Evolutionary conservation across 2,797 vertebrate genomes (phyloP).

Genomic region (Sebastes cheni): DNA sequence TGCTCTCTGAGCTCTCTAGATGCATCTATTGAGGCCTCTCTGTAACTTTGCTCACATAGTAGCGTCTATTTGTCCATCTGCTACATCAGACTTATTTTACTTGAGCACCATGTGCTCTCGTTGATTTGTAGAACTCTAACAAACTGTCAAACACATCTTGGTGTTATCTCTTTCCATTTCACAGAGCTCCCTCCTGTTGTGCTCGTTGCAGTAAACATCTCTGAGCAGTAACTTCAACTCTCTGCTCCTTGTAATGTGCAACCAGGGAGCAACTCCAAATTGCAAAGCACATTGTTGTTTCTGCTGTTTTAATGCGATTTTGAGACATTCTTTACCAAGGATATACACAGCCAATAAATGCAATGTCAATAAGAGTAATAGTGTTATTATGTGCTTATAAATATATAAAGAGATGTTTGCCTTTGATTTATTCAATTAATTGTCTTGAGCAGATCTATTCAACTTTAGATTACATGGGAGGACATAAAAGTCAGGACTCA

Average conservation of each 20-base stretch:
- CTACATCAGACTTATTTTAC: constrained; percentile 49
- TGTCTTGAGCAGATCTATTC: constrained; percentile 51
- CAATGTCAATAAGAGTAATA: constrained; percentile 77
- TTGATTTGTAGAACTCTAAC: constrained; percentile 62
- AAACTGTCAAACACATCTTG: constrained; percentile 61
- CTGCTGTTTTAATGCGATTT: constrained; percentile 57
- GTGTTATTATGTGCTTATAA: constrained; percentile 80
- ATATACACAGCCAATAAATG: constrained; percentile 76
- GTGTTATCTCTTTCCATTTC: constrained; percentile 62
- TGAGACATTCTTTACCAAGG: constrained; percentile 54
- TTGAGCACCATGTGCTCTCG: constrained; percentile 35
- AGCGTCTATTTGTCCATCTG: constrained; percentile 27
- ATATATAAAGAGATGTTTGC: constrained; percentile 79
- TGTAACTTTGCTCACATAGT: constrained; percentile 7
- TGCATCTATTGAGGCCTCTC: not conserved
- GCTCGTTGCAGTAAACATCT: constrained; percentile 63
- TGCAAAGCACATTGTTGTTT: constrained; percentile 34
- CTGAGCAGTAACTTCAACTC: constrained; percentile 54
- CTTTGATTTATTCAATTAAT: constrained; percentile 82
- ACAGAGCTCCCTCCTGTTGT: constrained; percentile 41
- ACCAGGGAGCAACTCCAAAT: constrained; percentile 60
- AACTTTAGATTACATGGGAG: constrained; percentile 57
- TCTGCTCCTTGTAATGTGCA: constrained; percentile 52
- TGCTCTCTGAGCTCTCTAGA: not conserved
- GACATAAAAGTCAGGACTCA: constrained; percentile 45